Conservation (phyloP, 1,140 invertebrate genomes). For the Drosophila simulans region DNA sequence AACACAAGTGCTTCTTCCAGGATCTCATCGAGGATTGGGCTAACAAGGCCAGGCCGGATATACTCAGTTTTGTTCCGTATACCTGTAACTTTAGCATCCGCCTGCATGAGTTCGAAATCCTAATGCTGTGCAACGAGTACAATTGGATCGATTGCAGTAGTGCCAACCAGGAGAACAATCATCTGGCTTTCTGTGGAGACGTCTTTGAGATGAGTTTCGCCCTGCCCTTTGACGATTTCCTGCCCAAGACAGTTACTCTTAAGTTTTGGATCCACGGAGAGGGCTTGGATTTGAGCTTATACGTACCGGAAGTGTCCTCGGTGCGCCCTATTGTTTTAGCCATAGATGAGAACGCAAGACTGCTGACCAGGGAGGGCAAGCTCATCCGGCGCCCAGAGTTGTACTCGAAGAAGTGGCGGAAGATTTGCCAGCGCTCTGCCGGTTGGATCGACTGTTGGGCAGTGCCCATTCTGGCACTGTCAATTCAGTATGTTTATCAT, state of each 20-base stretch:
- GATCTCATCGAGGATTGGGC: constrained; percentile 98
- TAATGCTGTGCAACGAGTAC: constrained; percentile 97
- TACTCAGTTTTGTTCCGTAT: constrained; percentile 98
- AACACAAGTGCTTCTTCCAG: constrained; percentile 98
- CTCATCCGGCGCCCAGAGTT: constrained; percentile 86
- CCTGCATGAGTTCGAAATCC: constrained; percentile 97
- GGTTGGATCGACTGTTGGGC: constrained; percentile 99
- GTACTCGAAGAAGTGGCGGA: constrained; percentile 93
- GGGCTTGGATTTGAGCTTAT: constrained; percentile 94
- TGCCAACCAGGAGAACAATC: constrained; percentile 96
- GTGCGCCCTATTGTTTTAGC: constrained; percentile 92
- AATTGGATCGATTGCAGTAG: constrained; percentile 99
- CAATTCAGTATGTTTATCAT: constrained; percentile 96
- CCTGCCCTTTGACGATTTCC: constrained; percentile 95
- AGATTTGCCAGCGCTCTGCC: constrained; percentile 89
- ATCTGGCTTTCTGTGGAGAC: constrained; percentile 96
- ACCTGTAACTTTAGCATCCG: constrained; percentile 97
- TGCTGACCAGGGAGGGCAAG: constrained; percentile 91
- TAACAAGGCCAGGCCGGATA: constrained; percentile 94
- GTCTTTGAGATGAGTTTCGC: constrained; percentile 96
- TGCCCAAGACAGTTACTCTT: constrained; percentile 93
- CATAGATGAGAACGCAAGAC: constrained; percentile 95
- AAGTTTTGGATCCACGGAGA: constrained; percentile 98
- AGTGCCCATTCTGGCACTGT: constrained; percentile 96
- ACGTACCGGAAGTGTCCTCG: constrained; percentile 96